These are phyloP conservation scores for Cataglyphis hispanica DNA, from an alignment of 1,140 invertebrate species.

Conservation along the genomic window DNA sequence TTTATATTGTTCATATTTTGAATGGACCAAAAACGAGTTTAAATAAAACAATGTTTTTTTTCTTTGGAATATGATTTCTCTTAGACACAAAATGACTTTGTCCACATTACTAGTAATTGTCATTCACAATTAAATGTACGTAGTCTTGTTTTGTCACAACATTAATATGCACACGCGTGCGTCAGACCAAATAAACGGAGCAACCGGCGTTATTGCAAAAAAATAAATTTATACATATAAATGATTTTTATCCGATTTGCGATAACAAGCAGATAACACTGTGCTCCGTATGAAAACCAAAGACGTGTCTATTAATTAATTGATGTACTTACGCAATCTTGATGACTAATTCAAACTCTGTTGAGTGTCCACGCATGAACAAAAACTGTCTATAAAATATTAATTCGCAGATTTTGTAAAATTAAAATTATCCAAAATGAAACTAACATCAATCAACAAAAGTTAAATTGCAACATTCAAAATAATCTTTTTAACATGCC, in stretches of 20 bases:
- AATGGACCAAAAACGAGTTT: background rate
- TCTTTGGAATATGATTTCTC: background rate
- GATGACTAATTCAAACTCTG: slow-evolving; percentile 68
- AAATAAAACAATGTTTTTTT: slow-evolving; percentile 41
- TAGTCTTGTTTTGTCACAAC: slow-evolving; percentile 23
- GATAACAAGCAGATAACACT: slow-evolving; percentile 9
- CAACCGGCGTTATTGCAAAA: slow-evolving; percentile 10
- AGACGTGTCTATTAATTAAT: slow-evolving; percentile 81
- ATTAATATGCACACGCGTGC: slow-evolving; percentile 65
- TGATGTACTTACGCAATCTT: slow-evolving; percentile 79
- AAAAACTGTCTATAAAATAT: slow-evolving; percentile 9
- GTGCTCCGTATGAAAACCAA: slow-evolving; percentile 78
- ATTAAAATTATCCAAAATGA: background rate
- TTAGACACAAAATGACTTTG: background rate
- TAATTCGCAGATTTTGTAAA: background rate
- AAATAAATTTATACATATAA: background rate
- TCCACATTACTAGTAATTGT: background rate
- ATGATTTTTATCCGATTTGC: slow-evolving; percentile 1
- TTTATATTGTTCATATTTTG: background rate
- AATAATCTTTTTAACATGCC: background rate
- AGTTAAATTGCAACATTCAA: background rate
- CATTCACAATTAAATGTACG: slow-evolving; percentile 21
- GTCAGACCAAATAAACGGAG: slow-evolving; percentile 73
- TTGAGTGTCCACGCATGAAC: slow-evolving; percentile 23
- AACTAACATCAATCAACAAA: background rate